phyloP scores from a whole-genome alignment of 1,140 invertebrate species.

The Sinella curviseta region DNA sequence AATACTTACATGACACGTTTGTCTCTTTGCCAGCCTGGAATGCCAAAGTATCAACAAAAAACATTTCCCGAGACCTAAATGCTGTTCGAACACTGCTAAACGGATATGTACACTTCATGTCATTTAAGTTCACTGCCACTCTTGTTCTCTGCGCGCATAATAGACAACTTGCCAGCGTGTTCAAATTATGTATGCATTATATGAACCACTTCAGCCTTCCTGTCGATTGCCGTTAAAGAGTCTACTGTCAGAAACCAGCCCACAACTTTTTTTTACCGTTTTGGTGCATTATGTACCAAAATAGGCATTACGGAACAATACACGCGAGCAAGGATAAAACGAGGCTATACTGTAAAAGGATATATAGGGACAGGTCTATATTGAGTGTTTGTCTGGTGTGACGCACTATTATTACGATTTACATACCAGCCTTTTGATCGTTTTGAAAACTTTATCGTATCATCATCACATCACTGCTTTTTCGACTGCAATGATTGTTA shows the following conservation, averaged over 20 bases:
- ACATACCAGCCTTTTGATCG: background rate
- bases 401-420: background rate
- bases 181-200: too few relatives aligned
- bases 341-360: too few relatives aligned
- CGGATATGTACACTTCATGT: slow-evolving; percentile 13
- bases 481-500: background rate
- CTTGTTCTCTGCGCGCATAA: background rate
- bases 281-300: too few relatives aligned
- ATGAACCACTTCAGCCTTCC: too few relatives aligned
- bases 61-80: background rate
- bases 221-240: too few relatives aligned
- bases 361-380: too few relatives aligned
- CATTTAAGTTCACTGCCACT: slow-evolving; percentile 1
- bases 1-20: background rate
- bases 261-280: too few relatives aligned
- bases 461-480: background rate
- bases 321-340: too few relatives aligned
- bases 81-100: background rate
- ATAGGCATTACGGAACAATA: too few relatives aligned
- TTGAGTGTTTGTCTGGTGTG: too few relatives aligned
- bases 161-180: background rate
- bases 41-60: background rate
- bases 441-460: background rate
- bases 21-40: background rate
- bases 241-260: too few relatives aligned